Evolutionary conservation across 2,797 vertebrate genomes (phyloP).

Genomic region (Pseudochirops cupreus): DNA sequence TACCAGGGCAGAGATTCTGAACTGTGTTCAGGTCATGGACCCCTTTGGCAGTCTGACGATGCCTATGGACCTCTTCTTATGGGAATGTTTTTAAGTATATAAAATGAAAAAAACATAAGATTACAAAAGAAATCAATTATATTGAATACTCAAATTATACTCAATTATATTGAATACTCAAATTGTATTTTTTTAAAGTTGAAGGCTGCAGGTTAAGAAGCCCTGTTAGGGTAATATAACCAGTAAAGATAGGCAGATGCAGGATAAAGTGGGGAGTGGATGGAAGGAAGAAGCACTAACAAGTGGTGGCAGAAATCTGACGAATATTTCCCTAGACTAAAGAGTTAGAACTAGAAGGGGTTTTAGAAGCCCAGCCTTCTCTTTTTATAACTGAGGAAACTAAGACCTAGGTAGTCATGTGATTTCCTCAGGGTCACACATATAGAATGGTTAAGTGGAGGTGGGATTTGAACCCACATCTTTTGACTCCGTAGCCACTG

Average conservation of each 20-base stretch:
- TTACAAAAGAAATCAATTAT: neutral
- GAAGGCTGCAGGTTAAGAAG: neutral
- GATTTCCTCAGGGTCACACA: neutral
- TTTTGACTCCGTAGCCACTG: neutral
- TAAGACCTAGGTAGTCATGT: neutral
- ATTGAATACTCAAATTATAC: neutral
- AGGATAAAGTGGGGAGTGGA: neutral
- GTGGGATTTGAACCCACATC: neutral
- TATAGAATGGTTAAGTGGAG: neutral
- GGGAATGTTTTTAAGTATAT: neutral
- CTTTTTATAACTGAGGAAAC: neutral
- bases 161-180: neutral
- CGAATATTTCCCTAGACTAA: neutral
- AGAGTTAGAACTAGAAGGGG: neutral
- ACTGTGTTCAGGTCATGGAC: neutral
- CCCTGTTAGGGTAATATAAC: neutral
- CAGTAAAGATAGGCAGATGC: neutral
- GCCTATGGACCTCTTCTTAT: neutral
- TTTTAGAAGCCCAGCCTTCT: neutral
- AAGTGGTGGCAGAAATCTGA: neutral
- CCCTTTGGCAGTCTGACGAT: neutral
- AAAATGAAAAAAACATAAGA: neutral
- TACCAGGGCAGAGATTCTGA: neutral
- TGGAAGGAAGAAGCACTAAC: neutral
- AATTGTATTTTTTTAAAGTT: neutral